A percentile compares a stretch with the other conserved stretches of the same genome.
phyloP scores from a whole-genome alignment of 2,797 vertebrate species.

The Discoglossus pictus region DNA sequence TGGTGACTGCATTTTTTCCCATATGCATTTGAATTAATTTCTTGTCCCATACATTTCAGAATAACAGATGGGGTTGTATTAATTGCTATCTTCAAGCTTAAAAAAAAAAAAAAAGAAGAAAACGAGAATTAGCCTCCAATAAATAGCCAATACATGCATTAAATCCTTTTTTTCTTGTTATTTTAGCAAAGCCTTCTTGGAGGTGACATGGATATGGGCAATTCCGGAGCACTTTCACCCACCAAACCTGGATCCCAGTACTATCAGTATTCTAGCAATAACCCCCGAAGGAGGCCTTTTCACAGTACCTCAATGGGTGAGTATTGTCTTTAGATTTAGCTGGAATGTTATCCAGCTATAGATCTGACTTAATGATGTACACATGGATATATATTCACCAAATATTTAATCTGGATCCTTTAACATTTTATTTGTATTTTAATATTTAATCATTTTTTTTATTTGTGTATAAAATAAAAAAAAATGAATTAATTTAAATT shows the following conservation, averaged over 20 bases:
- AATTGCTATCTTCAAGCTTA: constrained; percentile 52
- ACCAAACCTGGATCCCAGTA: constrained; percentile 90
- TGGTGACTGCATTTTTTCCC: too few species aligned
- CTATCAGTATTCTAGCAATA: constrained; percentile 90
- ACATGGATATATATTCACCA: not conserved
- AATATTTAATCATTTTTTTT: constrained; percentile 9
- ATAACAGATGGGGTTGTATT: constrained; percentile 45
- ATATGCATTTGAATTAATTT: constrained; percentile 4
- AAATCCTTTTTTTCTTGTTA: constrained; percentile 55
- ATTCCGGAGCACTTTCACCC: constrained; percentile 86
- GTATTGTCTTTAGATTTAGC: constrained; percentile 54
- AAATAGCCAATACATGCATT: too few species aligned
- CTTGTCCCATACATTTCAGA: constrained; percentile 18
- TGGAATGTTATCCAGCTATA: constrained; percentile 28
- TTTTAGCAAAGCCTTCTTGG: constrained; percentile 85
- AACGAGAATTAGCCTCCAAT: constrained; percentile 49
- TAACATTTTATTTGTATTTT: constrained; percentile 9
- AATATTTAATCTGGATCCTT: constrained; percentile 12
- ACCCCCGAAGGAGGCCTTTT: constrained; percentile 85
- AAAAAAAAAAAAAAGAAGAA: too few species aligned
- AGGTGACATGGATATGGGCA: constrained; percentile 89
- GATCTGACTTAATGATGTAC: constrained; percentile 20
- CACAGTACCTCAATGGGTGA: constrained; percentile 89
- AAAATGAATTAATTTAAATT: too few species aligned
- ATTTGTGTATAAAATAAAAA: too few species aligned